These are phyloP conservation scores for Sesia apiformis DNA, from an alignment of 2,888 invertebrate species.

Conservation along the genomic window DNA sequence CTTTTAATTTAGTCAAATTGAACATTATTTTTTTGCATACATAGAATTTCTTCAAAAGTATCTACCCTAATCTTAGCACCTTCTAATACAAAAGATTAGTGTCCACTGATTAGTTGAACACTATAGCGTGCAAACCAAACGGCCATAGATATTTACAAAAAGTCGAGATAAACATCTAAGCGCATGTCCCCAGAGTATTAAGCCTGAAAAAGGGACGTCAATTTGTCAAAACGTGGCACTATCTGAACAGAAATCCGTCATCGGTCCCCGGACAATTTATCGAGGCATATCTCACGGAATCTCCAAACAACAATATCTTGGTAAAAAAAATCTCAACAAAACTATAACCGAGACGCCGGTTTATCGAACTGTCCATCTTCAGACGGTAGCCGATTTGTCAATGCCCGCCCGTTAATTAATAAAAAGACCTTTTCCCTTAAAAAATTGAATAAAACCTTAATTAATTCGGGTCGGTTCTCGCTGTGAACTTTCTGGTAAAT, in stretches of 20 bases:
- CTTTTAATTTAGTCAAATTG: too few species aligned
- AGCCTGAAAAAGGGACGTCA: slow-evolving; percentile 53
- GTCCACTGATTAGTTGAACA: background rate
- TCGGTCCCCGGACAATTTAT: slow-evolving; percentile 53
- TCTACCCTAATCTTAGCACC: too few species aligned
- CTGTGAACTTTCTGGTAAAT: slow-evolving; percentile 46
- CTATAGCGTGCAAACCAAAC: background rate
- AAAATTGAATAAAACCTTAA: slow-evolving; percentile 62
- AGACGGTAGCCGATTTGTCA: slow-evolving; percentile 69
- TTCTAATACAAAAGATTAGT: too few species aligned
- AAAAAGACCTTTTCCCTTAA: slow-evolving; percentile 43
- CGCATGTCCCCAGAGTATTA: slow-evolving; percentile 44
- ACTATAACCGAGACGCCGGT: slow-evolving; percentile 10
- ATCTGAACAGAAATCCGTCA: slow-evolving; percentile 63
- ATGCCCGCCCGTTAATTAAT: slow-evolving; percentile 68
- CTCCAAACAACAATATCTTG: slow-evolving; percentile 33
- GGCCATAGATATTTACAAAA: background rate
- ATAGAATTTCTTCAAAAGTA: too few species aligned
- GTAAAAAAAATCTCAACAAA: background rate
- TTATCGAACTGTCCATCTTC: slow-evolving; percentile 63
- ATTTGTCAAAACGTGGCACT: slow-evolving; percentile 69
- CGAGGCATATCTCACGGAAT: slow-evolving; percentile 54
- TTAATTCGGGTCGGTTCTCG: slow-evolving; percentile 50
- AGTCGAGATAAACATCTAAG: slow-evolving; percentile 21
- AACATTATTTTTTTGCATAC: too few species aligned